phyloP scores from a whole-genome alignment of 2,113 vertebrate genomes.

The Etheostoma spectabile region DNA sequence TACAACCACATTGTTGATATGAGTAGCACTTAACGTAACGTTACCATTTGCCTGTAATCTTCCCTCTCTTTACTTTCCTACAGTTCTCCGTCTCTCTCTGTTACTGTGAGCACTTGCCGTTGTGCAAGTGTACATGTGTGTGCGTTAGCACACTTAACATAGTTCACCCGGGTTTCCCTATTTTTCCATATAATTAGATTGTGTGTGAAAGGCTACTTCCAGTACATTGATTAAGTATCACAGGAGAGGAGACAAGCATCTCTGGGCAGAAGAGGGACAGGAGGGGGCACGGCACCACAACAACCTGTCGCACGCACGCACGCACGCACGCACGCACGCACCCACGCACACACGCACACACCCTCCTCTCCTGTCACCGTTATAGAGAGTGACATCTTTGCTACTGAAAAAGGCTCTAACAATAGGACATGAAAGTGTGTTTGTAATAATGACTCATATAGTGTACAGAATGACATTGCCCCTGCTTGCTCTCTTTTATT shows the following conservation, averaged over 20 bases:
- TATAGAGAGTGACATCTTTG: constrained; percentile 10
- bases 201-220: constrained; percentile 94
- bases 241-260: constrained; percentile 85
- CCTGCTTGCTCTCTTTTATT: constrained; percentile 49
- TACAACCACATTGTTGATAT: constrained; percentile 84
- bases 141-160: constrained; percentile 83
- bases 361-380: not conserved
- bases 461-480: constrained; percentile 48
- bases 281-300: constrained; percentile 44
- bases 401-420: constrained; percentile 20
- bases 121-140: constrained; percentile 5
- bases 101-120: constrained; percentile 8
- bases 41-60: constrained; percentile 39
- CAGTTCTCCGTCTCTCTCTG: constrained; percentile 8
- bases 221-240: constrained; percentile 93
- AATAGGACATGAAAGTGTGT: constrained; percentile 35
- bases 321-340: constrained; percentile 17
- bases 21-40: constrained; percentile 84
- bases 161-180: constrained; percentile 88
- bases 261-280: constrained; percentile 46
- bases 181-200: constrained; percentile 97
- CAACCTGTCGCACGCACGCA: constrained; percentile 77
- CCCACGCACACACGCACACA: too few species aligned
- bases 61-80: constrained; percentile 28
- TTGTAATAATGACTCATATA: constrained; percentile 53